A percentile compares a stretch with the other conserved stretches of the same genome.
Evolutionary conservation across 1,140 invertebrate species (phyloP).

Genomic region (Hyposmocoma kahamanoa): DNA sequence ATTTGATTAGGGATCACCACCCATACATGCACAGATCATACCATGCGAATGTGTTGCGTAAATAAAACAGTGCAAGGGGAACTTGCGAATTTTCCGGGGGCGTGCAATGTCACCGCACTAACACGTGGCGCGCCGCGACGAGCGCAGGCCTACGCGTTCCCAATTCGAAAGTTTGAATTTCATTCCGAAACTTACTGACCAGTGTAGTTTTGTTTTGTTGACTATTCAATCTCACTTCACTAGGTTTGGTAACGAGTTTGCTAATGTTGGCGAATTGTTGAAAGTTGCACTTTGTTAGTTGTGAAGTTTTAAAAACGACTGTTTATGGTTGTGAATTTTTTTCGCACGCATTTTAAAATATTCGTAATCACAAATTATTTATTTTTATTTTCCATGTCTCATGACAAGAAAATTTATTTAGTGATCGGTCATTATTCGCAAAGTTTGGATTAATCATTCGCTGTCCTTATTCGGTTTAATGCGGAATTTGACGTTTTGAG

Average conservation of each 20-base stretch:
- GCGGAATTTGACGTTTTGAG: slow-evolving; percentile 52
- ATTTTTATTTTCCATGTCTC: too few relatives aligned
- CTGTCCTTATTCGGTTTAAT: slow-evolving; percentile 48
- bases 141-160: slow-evolving; percentile 52
- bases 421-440: slow-evolving; percentile 46
- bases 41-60: slow-evolving; percentile 13
- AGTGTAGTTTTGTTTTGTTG: too few relatives aligned
- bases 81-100: slow-evolving; percentile 50
- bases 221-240: too few relatives aligned
- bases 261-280: too few relatives aligned
- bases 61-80: slow-evolving; percentile 35
- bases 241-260: too few relatives aligned
- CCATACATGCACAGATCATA: slow-evolving; percentile 26
- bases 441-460: slow-evolving; percentile 29
- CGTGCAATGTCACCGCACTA: slow-evolving; percentile 54
- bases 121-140: slow-evolving; percentile 55
- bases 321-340: too few relatives aligned
- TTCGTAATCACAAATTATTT: too few relatives aligned
- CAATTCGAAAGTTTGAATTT: slow-evolving; percentile 35
- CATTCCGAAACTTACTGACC: too few relatives aligned
- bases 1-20: slow-evolving; percentile 43
- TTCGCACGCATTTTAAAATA: too few relatives aligned
- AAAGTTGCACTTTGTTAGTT: too few relatives aligned
- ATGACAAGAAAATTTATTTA: too few relatives aligned
- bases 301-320: too few relatives aligned